A percentile compares a stretch with the other conserved stretches of the same genome.
Evolutionary conservation across 2,888 invertebrate species (phyloP).

Genomic region (Quadroppia sp.): DNA sequence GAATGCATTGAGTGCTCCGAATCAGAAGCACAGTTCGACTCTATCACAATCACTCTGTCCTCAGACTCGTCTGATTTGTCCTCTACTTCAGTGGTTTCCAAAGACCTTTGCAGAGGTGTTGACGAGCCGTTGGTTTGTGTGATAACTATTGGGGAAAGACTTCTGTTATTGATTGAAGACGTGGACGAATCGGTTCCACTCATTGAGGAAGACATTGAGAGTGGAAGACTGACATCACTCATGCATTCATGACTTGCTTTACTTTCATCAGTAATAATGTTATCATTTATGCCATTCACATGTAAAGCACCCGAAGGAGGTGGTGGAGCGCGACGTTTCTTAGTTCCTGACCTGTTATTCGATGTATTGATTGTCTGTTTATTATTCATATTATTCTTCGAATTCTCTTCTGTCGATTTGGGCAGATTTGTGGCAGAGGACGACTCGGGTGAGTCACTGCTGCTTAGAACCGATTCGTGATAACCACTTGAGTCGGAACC

Average conservation of each 20-base stretch:
- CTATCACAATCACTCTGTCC: too few relatives aligned
- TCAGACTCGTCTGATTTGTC: neutral
- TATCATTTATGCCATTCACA: neutral
- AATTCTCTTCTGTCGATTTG: neutral
- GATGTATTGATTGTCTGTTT: neutral
- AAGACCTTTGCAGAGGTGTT: neutral
- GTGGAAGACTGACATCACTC: constrained; percentile 40
- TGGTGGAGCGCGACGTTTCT: constrained; percentile 45
- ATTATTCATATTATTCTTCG: neutral
- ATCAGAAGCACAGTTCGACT: neutral
- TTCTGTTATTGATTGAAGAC: constrained; percentile 29
- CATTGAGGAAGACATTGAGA: constrained; percentile 38
- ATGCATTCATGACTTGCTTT: constrained; percentile 30
- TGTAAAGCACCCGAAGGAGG: neutral
- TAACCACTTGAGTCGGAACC: constrained; percentile 44
- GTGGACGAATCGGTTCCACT: constrained; percentile 7
- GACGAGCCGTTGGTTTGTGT: constrained; percentile 33
- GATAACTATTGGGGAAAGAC: constrained; percentile 39
- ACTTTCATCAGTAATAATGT: constrained; percentile 30
- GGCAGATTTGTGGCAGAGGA: constrained; percentile 26
- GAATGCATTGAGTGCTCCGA: neutral
- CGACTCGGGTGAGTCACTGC: neutral
- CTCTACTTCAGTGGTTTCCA: neutral
- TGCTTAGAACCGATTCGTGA: constrained; percentile 41
- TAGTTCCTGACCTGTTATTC: constrained; percentile 10